Base-by-base conservation (phyloP, 2,888 invertebrate genomes). In the Melieria picta region DNA sequence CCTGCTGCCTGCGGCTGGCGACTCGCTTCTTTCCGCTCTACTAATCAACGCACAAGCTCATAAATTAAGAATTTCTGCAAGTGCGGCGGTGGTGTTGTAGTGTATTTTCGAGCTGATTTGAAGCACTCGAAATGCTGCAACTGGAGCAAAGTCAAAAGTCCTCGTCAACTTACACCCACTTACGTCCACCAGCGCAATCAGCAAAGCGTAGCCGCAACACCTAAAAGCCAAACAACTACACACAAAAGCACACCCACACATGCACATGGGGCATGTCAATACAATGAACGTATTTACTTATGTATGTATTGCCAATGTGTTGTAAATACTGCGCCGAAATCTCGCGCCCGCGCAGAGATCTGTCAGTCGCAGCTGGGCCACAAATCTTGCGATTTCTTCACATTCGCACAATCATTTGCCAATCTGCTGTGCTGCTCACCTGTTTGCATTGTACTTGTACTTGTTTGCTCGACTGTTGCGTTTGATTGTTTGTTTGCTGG, bases 21-120 rank as follows among this genome's bases (percentile, higher is more conserved):
- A 52, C 13, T 43, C 58, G 16, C 47, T 66, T 58, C 66, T 66
- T 66, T 66, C 50, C 43, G 58, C 66, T 66, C 66, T 66, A 58
- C 57, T 66, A 66, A 66, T 50, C 60, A 2, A 3, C 16, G 47
- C 46, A 56, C 65, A 66, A 66, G 65, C 58, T 56, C 48, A 66
- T 58, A 66, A 66, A 66, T 66, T 42, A 58, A 58, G 66, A 66
- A 66, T 66, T 66, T 60, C 66, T 66, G 66, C 48, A 48, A 58
- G 60, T 55, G 55, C 64, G 55, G 45, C 16, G 43, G 30, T 30
- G 30, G 2, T 30, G 30, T 30, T 30, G 30, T 30, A 30, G 30
- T 30, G 30, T 30, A 30, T 1, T 30, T 30, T 30, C 30, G 30
- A 30, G 30, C 30, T 30, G 30, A 30, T 30, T 30, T 30, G 30